Conservation (phyloP, 2,888 invertebrate genomes). For the Eristalis arbustorum region DNA sequence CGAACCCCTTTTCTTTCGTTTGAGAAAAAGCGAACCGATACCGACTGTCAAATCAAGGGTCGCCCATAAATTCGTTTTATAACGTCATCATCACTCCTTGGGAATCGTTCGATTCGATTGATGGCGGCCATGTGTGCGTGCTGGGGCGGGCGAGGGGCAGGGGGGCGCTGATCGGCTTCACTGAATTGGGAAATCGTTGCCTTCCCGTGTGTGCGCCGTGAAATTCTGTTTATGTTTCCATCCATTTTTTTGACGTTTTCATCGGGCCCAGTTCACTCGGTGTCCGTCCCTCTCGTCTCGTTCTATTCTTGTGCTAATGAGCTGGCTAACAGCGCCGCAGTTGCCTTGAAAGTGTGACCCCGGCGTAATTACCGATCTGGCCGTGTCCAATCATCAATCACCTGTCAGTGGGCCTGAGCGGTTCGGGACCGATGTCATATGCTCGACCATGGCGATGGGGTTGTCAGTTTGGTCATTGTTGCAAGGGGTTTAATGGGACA, state of each 20-base stretch:
- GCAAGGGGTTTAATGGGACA: slow-evolving; percentile 59
- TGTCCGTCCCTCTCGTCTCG: neutral
- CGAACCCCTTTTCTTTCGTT: slow-evolving; percentile 18
- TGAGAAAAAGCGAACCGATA: neutral
- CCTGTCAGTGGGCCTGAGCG: slow-evolving; percentile 60
- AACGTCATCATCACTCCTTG: slow-evolving; percentile 66
- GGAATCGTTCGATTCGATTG: slow-evolving; percentile 31
- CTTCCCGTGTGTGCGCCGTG: neutral
- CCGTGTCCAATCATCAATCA: slow-evolving; percentile 64
- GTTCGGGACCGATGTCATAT: slow-evolving; percentile 35
- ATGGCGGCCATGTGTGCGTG: neutral
- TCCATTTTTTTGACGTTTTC: slow-evolving; percentile 47
- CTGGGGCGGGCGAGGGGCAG: neutral
- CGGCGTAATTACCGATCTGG: slow-evolving; percentile 7
- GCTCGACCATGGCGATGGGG: slow-evolving; percentile 18
- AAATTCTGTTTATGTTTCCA: neutral
- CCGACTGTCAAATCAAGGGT: slow-evolving; percentile 64
- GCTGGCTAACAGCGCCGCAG: slow-evolving; percentile 34
- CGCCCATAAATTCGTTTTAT: slow-evolving; percentile 62
- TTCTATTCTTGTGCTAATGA: slow-evolving; percentile 46
- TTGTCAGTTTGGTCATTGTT: slow-evolving; percentile 14
- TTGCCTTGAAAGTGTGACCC: slow-evolving; percentile 20
- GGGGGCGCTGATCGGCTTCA: slow-evolving; percentile 55
- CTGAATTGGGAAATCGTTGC: slow-evolving; percentile 61
- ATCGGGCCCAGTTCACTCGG: slow-evolving; percentile 3